Base-by-base conservation (phyloP, 1,140 invertebrate species). In the Belonocnema kinseyi region DNA sequence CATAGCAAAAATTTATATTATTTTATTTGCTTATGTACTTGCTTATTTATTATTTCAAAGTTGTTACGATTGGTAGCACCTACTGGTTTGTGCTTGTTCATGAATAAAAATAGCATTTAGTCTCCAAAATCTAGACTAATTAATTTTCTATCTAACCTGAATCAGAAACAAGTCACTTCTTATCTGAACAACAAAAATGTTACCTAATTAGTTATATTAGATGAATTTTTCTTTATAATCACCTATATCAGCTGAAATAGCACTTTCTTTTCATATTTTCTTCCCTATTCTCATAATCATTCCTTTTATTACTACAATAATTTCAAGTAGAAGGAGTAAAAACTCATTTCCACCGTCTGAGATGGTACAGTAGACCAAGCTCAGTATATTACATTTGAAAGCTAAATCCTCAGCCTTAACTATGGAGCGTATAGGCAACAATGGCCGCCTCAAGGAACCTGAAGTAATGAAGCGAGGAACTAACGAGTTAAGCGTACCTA, bases 401-500 rank as follows among this genome's bases (percentile, higher is more conserved):
- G 40, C 40, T 66, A 40, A 66, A 66, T 16, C 61, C 13, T 21
- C 26, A 40, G 16, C 2, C 61, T 40, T 13, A 66, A 66, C 26
- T 66, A 66, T 56, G 17, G 3, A 66, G 46, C 33, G 40, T 33
- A 33, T 66, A 66, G 26, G n/a, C 33, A 66, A 66, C 61, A 66
- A 66, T 66, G 61, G 61, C 13, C 26, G 61, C 61, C 40, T 66
- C 26, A 66, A 61, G 58, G 26, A 21, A 40, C 26, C 33, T 61
- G 19, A 61, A 66, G 61, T 66, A 66, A 66, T 66, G 61, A 66
- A 66, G 61, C 61, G 61, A 8, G 61, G 26, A 66, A 40, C 61
- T 66, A 66, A 66, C 61, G 61, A 66, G 61, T 66, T 66, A 66
- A 66, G 14, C 61, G 33, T 40, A 66, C 58, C 58, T 66, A 12